These are phyloP conservation scores for Blastomussa wellsi DNA, from an alignment of 92 coral and sea anemone species.

Conservation along the genomic window DNA sequence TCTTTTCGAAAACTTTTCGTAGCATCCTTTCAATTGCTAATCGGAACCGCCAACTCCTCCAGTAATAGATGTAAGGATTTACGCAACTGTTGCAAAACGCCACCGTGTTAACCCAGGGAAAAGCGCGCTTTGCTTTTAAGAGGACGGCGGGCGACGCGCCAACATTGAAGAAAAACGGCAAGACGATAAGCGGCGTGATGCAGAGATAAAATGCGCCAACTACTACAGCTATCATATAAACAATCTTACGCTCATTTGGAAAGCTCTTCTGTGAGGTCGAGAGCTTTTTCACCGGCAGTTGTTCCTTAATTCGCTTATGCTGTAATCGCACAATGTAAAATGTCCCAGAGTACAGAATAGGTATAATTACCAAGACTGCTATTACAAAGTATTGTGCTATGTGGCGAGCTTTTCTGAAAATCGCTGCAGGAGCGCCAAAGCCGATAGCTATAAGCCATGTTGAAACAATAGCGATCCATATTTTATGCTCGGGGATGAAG, in stretches of 20 bases:
- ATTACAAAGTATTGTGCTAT: constrained; percentile 74
- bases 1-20: constrained; percentile 47
- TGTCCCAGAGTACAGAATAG: constrained; percentile 59
- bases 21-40: constrained; percentile 48
- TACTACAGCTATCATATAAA: constrained; percentile 66
- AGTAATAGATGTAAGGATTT: constrained; percentile 82
- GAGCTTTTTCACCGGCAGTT: constrained; percentile 17
- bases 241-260: constrained; percentile 67
- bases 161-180: constrained; percentile 63
- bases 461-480: constrained; percentile 47
- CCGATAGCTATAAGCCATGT: constrained; percentile 69
- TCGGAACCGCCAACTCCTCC: constrained; percentile 78
- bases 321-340: constrained; percentile 63
- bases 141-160: constrained; percentile 28
- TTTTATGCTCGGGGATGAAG: constrained; percentile 47
- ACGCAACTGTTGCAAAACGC: constrained; percentile 73
- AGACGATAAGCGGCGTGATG: constrained; percentile 63
- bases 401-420: constrained; percentile 59
- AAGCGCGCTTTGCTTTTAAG: constrained; percentile 51
- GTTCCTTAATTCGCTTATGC: constrained; percentile 36
- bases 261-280: constrained; percentile 39
- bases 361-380: constrained; percentile 47
- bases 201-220: constrained; percentile 78
- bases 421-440: constrained; percentile 61
- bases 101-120: constrained; percentile 81